Conservation (phyloP, 2,797 vertebrate genomes). For the Caiman crocodilus region DNA sequence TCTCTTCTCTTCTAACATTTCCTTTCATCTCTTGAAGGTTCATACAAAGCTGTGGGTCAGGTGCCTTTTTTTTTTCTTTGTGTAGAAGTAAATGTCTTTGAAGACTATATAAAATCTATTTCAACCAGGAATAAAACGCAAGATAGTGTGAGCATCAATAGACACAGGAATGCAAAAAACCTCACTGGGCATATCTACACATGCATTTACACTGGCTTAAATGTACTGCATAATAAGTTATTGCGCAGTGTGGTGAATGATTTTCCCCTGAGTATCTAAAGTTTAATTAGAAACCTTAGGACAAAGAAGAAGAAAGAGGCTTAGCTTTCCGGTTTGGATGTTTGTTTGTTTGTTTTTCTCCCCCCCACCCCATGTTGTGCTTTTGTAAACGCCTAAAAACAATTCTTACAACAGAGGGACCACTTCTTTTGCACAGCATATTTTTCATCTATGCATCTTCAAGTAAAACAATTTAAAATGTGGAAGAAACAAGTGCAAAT, state of each 20-base stretch:
- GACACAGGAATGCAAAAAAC: not conserved
- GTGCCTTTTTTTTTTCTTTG: not conserved
- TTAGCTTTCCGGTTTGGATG: not conserved
- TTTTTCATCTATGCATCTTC: constrained; percentile 3
- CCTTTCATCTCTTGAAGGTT: not conserved
- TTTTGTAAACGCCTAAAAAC: constrained; percentile 6
- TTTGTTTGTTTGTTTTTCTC: not conserved
- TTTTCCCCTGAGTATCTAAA: not conserved
- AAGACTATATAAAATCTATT: not conserved
- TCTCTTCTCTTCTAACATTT: not conserved
- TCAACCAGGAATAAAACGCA: not conserved
- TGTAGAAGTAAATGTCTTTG: not conserved
- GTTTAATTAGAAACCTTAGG: not conserved
- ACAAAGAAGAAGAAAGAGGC: not conserved
- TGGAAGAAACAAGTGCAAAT: constrained; percentile 35
- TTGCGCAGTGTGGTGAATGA: not conserved
- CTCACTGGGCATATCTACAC: not conserved
- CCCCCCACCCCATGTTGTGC: not conserved
- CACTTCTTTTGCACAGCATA: not conserved
- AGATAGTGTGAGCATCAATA: not conserved
- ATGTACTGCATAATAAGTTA: not conserved
- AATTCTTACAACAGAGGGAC: not conserved
- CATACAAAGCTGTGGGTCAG: not conserved
- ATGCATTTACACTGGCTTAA: not conserved
- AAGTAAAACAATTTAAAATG: not conserved